Evolutionary conservation across 1,140 invertebrate species (phyloP), one percentile per base, ranked within the genome.

Genomic region (Hypsibius dujardini): DNA sequence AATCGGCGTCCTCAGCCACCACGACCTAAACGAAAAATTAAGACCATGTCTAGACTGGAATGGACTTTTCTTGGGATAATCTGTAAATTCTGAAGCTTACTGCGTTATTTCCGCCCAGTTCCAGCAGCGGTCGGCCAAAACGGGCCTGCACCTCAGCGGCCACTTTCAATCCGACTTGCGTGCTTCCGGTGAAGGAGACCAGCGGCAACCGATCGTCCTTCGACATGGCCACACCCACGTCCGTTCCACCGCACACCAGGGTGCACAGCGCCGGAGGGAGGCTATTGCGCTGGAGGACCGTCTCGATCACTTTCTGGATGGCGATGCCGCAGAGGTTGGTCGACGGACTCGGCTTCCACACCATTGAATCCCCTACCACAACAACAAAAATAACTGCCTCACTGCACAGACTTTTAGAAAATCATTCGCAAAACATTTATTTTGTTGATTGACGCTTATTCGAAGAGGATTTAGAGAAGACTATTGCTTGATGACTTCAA

Each of bases 71-170:
- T 15, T 15, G n/a, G 15, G n/a, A 59, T n/a, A n/a, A 59, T 15
- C 15, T 59, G 15, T 15, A 59, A 59, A 59, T 79, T 77, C 82
- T 82, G 60, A 83, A 76, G 62, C 83, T 28, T 28, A 28, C 85
- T 1, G 95, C 95, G 83, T 98, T 99, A 79, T 98, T 99, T 47
- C 95, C 95, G 47, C 95, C 95, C 15, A 99, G 81, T 81, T 98
- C 95, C 46, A 98, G 81, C 1, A 99, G 79, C 73, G 86, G 85
- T 78, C 88, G 90, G 59, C 95, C 95, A 82, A 98, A 98, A 75
- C 95, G 83, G 73, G 86, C 85, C 79, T 96, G 92, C 12, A 98
- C 93, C 80, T 88, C 87, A 1, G 91, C 77, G 1, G 88, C 90
- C 69, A 90, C 88, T 81, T 91, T 82, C 62, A 86, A 84, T 1